Conservation (phyloP, 2,113 vertebrate species). For the Thymallus thymallus region DNA sequence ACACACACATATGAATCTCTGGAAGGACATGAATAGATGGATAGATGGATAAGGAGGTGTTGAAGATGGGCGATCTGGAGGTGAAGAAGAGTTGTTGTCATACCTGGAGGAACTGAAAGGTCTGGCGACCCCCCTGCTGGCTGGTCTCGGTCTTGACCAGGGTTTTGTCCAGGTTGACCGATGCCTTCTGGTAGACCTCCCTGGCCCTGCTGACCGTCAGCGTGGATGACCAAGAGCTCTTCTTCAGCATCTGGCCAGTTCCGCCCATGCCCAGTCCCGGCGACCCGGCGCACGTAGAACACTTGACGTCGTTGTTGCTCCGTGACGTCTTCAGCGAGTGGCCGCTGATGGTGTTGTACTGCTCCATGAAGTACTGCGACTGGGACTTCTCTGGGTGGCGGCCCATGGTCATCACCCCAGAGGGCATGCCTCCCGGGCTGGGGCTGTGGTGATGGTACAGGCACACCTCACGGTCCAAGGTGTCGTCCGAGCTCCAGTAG, state of each 20-base stretch:
- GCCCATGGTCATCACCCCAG: constrained; percentile 92
- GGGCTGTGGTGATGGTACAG: constrained; percentile 73
- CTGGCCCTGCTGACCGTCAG: constrained; percentile 94
- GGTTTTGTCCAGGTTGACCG: constrained; percentile 91
- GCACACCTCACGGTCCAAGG: constrained; percentile 79
- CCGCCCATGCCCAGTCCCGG: constrained; percentile 56
- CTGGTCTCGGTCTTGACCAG: constrained; percentile 92
- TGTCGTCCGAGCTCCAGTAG: constrained; percentile 97
- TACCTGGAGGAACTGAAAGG: constrained; percentile 97
- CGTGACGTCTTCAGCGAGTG: constrained; percentile 91
- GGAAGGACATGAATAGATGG: not conserved
- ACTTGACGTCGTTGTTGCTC: constrained; percentile 85
- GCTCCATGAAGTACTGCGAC: constrained; percentile 90
- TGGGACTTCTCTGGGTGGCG: constrained; percentile 84
- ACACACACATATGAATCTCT: not conserved
- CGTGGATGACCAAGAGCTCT: constrained; percentile 94
- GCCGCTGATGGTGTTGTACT: constrained; percentile 93
- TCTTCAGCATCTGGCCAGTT: constrained; percentile 82
- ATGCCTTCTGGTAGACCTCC: constrained; percentile 95
- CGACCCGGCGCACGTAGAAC: constrained; percentile 70
- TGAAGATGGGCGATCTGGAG: constrained; percentile 27
- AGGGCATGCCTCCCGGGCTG: constrained; percentile 60
- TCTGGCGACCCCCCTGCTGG: constrained; percentile 87
- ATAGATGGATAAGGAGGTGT: constrained; percentile 2
- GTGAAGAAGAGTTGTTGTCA: constrained; percentile 50